Evolutionary conservation across 2,888 invertebrate genomes (phyloP).

Genomic region (Dichetophora obliterata): DNA sequence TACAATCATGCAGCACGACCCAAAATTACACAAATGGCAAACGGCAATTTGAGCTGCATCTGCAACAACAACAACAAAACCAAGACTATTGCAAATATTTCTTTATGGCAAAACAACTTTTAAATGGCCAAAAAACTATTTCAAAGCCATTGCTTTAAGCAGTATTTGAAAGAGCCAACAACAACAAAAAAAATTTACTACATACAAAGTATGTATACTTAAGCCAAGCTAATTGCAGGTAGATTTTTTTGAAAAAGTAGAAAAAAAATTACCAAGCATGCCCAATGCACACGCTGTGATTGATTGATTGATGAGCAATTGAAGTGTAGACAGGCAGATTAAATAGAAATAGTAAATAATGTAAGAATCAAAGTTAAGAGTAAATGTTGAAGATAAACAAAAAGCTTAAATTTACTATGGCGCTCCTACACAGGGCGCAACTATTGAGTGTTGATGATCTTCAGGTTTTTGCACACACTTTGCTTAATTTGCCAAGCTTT

Average conservation of each 20-base stretch:
- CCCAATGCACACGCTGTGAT: conserved; percentile 13
- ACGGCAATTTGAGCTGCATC: neutral
- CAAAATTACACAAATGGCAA: conserved; percentile 4
- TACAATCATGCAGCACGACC: neutral
- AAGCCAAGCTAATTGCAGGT: no score
- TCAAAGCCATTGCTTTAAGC: neutral
- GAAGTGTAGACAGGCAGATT: neutral
- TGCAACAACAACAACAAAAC: neutral
- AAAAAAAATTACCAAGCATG: neutral
- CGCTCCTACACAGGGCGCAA: conserved; percentile 6
- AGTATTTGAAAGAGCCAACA: no score
- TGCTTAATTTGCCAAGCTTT: neutral
- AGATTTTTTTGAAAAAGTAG: neutral
- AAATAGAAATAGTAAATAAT: neutral
- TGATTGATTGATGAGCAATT: conserved; percentile 23
- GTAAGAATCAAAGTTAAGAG: neutral
- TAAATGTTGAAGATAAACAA: neutral
- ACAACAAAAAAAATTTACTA: no score
- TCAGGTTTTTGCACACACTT: neutral
- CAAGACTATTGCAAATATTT: neutral
- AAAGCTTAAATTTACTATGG: neutral
- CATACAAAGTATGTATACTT: no score
- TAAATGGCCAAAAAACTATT: neutral
- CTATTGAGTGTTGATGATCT: conserved; percentile 12
- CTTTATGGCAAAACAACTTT: conserved; percentile 5